phyloP scores from a whole-genome alignment of 1,140 invertebrate species.

The Ooceraea biroi region DNA sequence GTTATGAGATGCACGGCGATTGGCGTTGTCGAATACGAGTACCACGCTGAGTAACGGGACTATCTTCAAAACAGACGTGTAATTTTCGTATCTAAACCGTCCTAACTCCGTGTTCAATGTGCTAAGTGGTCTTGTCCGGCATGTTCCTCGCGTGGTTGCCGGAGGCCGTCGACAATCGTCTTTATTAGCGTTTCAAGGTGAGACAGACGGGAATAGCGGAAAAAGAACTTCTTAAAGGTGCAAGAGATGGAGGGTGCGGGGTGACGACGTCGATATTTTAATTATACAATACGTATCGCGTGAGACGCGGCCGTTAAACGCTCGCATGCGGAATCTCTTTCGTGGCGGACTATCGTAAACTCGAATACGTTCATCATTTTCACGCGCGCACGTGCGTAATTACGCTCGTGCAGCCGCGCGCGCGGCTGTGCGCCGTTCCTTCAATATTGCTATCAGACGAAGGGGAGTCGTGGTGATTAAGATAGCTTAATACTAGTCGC shows the following conservation, averaged over 20 bases:
- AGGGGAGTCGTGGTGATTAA: slow-evolving; percentile 3
- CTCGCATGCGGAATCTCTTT: slow-evolving; percentile 45
- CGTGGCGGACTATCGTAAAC: slow-evolving; percentile 52
- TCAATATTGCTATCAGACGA: slow-evolving; percentile 18
- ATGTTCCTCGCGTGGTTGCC: slow-evolving; percentile 49
- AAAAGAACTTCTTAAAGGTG: slow-evolving; percentile 9
- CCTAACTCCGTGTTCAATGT: slow-evolving; percentile 48
- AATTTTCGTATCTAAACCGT: slow-evolving; percentile 57
- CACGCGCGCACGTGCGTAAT: slow-evolving; percentile 68
- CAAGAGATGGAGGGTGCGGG: not conserved
- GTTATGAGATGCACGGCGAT: not conserved
- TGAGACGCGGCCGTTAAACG: slow-evolving; percentile 50
- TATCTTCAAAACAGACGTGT: slow-evolving; percentile 44
- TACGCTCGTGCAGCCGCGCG: slow-evolving; percentile 45
- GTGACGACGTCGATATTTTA: slow-evolving; percentile 56
- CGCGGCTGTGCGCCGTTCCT: slow-evolving; percentile 22
- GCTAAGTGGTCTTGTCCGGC: slow-evolving; percentile 63
- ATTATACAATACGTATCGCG: slow-evolving; percentile 54
- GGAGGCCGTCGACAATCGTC: slow-evolving; percentile 42
- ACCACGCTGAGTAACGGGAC: slow-evolving; percentile 39
- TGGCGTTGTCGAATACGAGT: slow-evolving; percentile 2
- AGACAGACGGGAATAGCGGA: slow-evolving; percentile 24
- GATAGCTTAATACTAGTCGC: slow-evolving; percentile 1
- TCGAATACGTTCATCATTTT: slow-evolving; percentile 72
- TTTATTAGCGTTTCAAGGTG: slow-evolving; percentile 57